Conservation (phyloP, 2,797 vertebrate genomes). For the Cirrhinus molitorella region DNA sequence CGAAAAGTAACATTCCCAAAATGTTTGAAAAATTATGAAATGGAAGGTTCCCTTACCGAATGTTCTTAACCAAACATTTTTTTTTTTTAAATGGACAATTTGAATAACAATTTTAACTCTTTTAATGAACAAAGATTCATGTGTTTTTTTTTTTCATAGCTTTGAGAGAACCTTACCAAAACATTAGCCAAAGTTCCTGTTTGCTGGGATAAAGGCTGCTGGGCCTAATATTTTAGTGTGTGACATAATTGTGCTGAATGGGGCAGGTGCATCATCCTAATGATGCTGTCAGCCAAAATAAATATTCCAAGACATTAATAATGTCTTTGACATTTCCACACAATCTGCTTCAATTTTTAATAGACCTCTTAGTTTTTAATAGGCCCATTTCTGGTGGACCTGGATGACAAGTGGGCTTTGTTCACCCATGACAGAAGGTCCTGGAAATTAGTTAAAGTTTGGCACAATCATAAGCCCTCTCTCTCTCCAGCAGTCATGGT, state of each 20-base stretch:
- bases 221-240: not conserved
- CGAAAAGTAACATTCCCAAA: not conserved
- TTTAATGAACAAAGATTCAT: no score
- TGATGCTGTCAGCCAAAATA: not conserved
- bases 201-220: not conserved
- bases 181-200: not conserved
- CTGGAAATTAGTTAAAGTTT: conserved; percentile 57
- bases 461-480: conserved; percentile 62
- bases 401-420: conserved; percentile 39
- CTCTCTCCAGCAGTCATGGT: conserved; percentile 77
- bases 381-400: conserved; percentile 9
- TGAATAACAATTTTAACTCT: not conserved
- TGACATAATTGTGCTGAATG: not conserved
- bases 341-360: not conserved
- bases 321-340: conserved; percentile 4
- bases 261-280: not conserved
- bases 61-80: not conserved
- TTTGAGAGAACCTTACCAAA: not conserved
- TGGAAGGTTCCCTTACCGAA: not conserved
- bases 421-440: conserved; percentile 55
- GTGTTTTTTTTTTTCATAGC: not conserved
- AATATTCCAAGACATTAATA: not conserved
- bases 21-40: not conserved
- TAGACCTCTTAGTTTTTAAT: not conserved
- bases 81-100: not conserved